Percentiles rank a stretch among this genome's conserved stretches.
phyloP scores from a whole-genome alignment of 1,140 invertebrate species.

The Listronotus oregonensis region DNA sequence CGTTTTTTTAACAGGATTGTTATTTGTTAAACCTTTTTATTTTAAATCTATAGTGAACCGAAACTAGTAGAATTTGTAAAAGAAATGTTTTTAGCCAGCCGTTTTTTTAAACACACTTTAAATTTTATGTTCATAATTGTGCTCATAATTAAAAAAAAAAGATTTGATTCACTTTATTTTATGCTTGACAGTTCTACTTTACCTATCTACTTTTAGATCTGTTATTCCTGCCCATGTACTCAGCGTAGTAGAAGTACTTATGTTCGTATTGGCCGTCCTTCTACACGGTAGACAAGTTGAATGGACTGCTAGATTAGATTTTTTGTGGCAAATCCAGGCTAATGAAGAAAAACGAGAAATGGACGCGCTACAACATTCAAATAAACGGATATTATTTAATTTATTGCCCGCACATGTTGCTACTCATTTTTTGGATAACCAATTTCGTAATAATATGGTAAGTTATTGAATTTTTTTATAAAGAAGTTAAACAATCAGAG shows the following conservation, averaged over 20 bases:
- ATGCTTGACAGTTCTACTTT: neutral
- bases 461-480: slow-evolving; percentile 5
- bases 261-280: slow-evolving; percentile 79
- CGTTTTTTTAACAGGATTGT: too few species aligned
- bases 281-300: slow-evolving; percentile 84
- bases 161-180: too few species aligned
- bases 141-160: too few species aligned
- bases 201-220: slow-evolving; percentile 49
- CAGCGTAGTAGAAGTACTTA: slow-evolving; percentile 73
- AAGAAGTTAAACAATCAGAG: slow-evolving; percentile 8
- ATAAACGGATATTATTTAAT: slow-evolving; percentile 89
- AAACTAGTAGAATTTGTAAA: too few species aligned
- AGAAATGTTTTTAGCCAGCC: too few species aligned
- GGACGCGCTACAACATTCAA: slow-evolving; percentile 86
- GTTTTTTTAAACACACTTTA: too few species aligned
- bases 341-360: slow-evolving; percentile 90
- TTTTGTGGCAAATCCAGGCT: slow-evolving; percentile 85
- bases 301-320: slow-evolving; percentile 83
- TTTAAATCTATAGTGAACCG: too few species aligned
- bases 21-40: too few species aligned
- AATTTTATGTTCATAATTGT: too few species aligned
- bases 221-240: slow-evolving; percentile 68
- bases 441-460: slow-evolving; percentile 87
- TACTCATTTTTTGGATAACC: slow-evolving; percentile 88
- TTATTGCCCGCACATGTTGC: slow-evolving; percentile 91